Evolutionary conservation across 1,140 invertebrate genomes (phyloP), one percentile per base, ranked within the genome.

Genomic region (Ruditapes philippinarum): DNA sequence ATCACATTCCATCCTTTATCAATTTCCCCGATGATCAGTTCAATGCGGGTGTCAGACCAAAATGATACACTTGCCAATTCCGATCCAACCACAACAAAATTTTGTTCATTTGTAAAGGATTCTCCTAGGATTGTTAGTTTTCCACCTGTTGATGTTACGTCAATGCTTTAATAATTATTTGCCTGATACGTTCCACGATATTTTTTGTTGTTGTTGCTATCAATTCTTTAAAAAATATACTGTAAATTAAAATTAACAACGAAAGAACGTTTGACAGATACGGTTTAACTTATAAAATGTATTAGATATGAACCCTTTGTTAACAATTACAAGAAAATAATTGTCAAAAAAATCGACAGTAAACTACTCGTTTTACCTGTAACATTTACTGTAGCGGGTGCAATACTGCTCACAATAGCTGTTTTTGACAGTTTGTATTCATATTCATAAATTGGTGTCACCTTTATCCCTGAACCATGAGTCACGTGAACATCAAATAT

Each of bases 101-200:
- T 62, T 36, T 31, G 9, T 38, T 5, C 70, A 9, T 33, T 5
- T n/a, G 70, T 73, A 38, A 88, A 88, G 5, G 51, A 45, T 25
- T 36, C 33, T 22, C 85, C 85, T 36, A 51, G 22, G 14, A 88
- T 70, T 49, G 74, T 88, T 4, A 88, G 3, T 14, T 73, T 88
- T 33, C 17, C 74, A 25, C 85, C 85, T 88, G 76, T 0, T 28
- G 57, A 11, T 9, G 25, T 31, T 33, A 65, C n/a, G 22, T 25
- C 9, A 12, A 65, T n/a, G n/a, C 9, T 12, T 7, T n/a, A 65
- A 65, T n/a, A 9, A 9, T 65, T 9, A 65, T 12, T 12, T 65
- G n/a, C n/a, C n/a, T n/a, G 31, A 49, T 49, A 49, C 7, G 7
- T 49, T 49, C 17, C 17, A 49, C 17, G 17, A 17, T 17, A 7